These are phyloP conservation scores for Seira sanloemensis DNA, from an alignment of 2,888 invertebrate species.

Conservation along the genomic window DNA sequence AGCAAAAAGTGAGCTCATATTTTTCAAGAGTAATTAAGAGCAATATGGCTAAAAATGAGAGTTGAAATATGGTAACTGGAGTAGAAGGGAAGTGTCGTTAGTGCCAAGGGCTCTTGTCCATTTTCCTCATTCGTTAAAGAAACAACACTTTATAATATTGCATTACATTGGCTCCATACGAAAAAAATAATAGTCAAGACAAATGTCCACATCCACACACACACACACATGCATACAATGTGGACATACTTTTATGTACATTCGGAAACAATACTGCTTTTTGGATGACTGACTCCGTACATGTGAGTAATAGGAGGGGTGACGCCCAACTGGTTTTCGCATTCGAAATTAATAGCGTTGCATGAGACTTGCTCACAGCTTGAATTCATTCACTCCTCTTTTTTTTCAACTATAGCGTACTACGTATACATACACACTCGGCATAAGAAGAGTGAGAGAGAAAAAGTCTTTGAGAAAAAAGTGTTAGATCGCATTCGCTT, in stretches of 20 bases:
- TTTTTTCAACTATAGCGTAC: conserved; percentile 14
- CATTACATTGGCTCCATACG: no score
- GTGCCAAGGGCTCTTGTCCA: conserved; percentile 3
- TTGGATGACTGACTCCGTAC: background rate
- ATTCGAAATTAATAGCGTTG: conserved; percentile 61
- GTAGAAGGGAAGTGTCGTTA: background rate
- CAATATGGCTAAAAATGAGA: conserved; percentile 23
- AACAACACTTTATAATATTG: background rate
- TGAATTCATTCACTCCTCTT: conserved; percentile 57
- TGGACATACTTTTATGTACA: no score
- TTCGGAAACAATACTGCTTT: background rate
- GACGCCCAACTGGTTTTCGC: conserved; percentile 67
- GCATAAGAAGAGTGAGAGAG: background rate
- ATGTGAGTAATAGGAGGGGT: conserved; percentile 37
- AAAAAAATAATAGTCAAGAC: no score
- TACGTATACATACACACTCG: conserved; percentile 9
- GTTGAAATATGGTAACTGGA: conserved; percentile 23
- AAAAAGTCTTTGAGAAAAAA: background rate
- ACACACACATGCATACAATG: no score
- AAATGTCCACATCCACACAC: no score
- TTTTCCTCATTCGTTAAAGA: background rate
- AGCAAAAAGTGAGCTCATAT: conserved; percentile 22
- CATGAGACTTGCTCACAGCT: conserved; percentile 63
- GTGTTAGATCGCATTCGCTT: background rate
- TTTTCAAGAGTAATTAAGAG: conserved; percentile 62